Evolutionary conservation across 2,888 invertebrate species (phyloP).

Genomic region (Mythimna albipuncta): DNA sequence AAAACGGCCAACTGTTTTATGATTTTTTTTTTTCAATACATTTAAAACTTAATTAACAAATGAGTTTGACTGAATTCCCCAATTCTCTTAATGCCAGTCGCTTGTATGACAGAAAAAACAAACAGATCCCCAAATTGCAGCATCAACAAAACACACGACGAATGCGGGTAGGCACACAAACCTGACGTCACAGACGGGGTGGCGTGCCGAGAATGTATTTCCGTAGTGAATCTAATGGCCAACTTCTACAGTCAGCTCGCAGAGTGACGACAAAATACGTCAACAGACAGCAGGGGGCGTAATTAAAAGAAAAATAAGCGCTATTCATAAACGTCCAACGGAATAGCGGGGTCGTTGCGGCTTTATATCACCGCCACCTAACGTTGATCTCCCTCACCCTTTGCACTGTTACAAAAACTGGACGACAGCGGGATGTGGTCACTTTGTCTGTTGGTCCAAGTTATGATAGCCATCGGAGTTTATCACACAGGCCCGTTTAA

Average conservation of each 20-base stretch:
- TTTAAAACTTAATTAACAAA: neutral
- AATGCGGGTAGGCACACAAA: slow-evolving; percentile 45
- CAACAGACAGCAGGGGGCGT: slow-evolving; percentile 80
- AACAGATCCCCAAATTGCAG: slow-evolving; percentile 22
- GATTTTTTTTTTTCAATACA: too few relatives aligned
- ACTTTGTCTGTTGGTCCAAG: slow-evolving; percentile 64
- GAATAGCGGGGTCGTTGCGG: slow-evolving; percentile 82
- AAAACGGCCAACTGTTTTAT: slow-evolving; percentile 9
- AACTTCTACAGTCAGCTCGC: slow-evolving; percentile 57
- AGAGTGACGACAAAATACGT: slow-evolving; percentile 74
- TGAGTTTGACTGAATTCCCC: neutral
- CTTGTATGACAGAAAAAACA: neutral
- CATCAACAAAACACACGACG: slow-evolving; percentile 37
- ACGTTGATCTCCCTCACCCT: slow-evolving; percentile 68
- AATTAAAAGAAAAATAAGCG: slow-evolving; percentile 90
- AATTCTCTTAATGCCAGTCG: neutral
- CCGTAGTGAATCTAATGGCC: slow-evolving; percentile 51
- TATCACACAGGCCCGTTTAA: slow-evolving; percentile 86
- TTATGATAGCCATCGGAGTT: slow-evolving; percentile 76
- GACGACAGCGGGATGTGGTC: slow-evolving; percentile 30
- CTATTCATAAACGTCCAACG: slow-evolving; percentile 88
- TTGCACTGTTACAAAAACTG: slow-evolving; percentile 22
- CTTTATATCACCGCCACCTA: slow-evolving; percentile 80
- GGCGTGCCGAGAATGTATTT: slow-evolving; percentile 59
- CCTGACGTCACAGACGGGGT: slow-evolving; percentile 33